Conservation (phyloP, 1,140 invertebrate genomes). For the Rhynchophorus ferrugineus region DNA sequence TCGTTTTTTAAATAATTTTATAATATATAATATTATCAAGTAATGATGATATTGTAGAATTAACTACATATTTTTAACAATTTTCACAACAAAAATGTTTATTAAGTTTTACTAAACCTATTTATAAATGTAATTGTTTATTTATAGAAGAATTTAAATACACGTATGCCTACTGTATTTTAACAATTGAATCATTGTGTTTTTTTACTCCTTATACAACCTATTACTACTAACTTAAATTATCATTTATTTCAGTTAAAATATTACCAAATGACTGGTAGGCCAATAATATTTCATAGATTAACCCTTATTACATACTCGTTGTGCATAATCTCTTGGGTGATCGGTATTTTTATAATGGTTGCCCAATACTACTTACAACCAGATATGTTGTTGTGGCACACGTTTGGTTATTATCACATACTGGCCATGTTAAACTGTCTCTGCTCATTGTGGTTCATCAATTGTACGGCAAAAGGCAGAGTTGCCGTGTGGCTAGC, state of each 20-base stretch:
- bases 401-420: conserved; percentile 60
- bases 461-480: conserved; percentile 57
- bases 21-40: too few relatives aligned
- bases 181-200: too few relatives aligned
- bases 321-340: conserved; percentile 55
- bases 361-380: conserved; percentile 58
- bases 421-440: conserved; percentile 62
- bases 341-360: conserved; percentile 51
- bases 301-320: conserved; percentile 51
- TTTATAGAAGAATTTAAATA: too few relatives aligned
- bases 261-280: conserved; percentile 55
- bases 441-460: conserved; percentile 56
- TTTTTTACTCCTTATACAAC: too few relatives aligned
- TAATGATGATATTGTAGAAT: too few relatives aligned
- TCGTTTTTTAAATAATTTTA: too few relatives aligned
- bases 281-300: conserved; percentile 54
- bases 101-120: too few relatives aligned
- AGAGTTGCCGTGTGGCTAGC: conserved; percentile 53
- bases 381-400: conserved; percentile 58
- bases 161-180: too few relatives aligned
- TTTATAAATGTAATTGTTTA: too few relatives aligned
- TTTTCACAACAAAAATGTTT: too few relatives aligned
- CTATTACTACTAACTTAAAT: too few relatives aligned
- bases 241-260: conserved; percentile 49
- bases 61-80: too few relatives aligned